phyloP scores from a whole-genome alignment of 2,113 vertebrate species.

The Perognathus longimembris region DNA sequence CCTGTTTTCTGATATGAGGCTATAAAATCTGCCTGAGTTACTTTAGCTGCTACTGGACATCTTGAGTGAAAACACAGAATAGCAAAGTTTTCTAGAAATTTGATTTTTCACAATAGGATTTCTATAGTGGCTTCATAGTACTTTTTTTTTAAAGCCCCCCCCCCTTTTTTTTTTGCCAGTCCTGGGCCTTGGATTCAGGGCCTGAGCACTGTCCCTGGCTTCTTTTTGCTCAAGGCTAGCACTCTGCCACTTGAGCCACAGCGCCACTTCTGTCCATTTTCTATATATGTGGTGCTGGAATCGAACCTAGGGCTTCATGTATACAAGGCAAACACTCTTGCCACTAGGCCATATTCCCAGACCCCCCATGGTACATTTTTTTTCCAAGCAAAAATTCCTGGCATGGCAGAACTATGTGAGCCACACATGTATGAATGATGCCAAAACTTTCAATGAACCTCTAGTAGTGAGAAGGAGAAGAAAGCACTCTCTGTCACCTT shows the following conservation, averaged over 20 bases:
- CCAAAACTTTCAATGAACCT: slow-evolving; percentile 26
- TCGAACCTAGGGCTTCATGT: too few species aligned
- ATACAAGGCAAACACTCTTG: too few species aligned
- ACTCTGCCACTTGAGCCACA: too few species aligned
- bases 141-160: too few species aligned
- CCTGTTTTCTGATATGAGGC: not conserved
- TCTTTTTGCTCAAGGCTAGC: too few species aligned
- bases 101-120: not conserved
- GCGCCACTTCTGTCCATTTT: too few species aligned
- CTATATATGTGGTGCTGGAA: too few species aligned
- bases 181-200: too few species aligned
- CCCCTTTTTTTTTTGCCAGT: too few species aligned
- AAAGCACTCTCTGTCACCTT: not conserved
- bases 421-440: not conserved
- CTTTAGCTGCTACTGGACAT: not conserved
- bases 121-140: not conserved
- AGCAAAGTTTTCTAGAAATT: not conserved
- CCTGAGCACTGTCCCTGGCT: too few species aligned
- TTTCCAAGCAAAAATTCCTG: not conserved
- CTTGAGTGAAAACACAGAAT: not conserved
- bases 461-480: not conserved
- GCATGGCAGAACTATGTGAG: not conserved
- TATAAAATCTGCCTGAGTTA: not conserved
- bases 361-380: not conserved
- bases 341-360: too few species aligned